Percentiles rank a stretch among this genome's conserved stretches.
These are phyloP conservation scores for Phyto melanocephala DNA, from an alignment of 2,888 invertebrate genomes.

Conservation along the genomic window DNA sequence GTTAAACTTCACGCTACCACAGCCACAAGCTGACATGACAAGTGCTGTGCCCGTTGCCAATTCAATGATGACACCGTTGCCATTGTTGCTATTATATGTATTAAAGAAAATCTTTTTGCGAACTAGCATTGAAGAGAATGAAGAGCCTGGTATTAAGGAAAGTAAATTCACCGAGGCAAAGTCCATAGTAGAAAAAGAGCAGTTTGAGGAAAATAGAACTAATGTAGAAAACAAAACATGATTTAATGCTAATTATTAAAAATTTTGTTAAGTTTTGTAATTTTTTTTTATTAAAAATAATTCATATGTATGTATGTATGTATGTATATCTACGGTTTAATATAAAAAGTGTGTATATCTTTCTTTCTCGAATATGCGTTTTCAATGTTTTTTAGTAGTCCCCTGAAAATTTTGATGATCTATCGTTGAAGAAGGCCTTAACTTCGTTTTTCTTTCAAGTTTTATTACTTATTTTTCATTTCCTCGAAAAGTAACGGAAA, in stretches of 20 bases:
- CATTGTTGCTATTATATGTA: constrained; percentile 82
- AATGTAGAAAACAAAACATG: constrained; percentile 5
- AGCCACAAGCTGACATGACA: constrained; percentile 91
- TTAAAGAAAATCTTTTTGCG: constrained; percentile 78
- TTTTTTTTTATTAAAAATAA: background rate
- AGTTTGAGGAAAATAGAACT: background rate
- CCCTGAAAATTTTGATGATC: too few species aligned
- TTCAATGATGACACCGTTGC: constrained; percentile 94
- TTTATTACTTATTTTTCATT: too few species aligned
- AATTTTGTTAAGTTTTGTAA: background rate
- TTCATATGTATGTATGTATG: too few species aligned
- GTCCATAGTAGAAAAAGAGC: constrained; percentile 53
- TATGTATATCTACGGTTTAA: too few species aligned
- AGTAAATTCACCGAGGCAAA: constrained; percentile 55
- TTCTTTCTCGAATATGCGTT: too few species aligned
- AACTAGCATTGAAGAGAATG: constrained; percentile 51
- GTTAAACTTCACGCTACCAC: constrained; percentile 86
- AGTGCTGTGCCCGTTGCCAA: constrained; percentile 92
- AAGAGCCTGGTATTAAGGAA: constrained; percentile 43
- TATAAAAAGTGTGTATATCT: too few species aligned
- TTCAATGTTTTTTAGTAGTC: too few species aligned
- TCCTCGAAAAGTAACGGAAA: too few species aligned
- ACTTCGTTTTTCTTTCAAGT: too few species aligned
- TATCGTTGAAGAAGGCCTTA: too few species aligned
- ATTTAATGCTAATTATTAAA: background rate